These are phyloP conservation scores for Zaprionus capensis DNA, from an alignment of 1,140 invertebrate genomes.

Conservation along the genomic window DNA sequence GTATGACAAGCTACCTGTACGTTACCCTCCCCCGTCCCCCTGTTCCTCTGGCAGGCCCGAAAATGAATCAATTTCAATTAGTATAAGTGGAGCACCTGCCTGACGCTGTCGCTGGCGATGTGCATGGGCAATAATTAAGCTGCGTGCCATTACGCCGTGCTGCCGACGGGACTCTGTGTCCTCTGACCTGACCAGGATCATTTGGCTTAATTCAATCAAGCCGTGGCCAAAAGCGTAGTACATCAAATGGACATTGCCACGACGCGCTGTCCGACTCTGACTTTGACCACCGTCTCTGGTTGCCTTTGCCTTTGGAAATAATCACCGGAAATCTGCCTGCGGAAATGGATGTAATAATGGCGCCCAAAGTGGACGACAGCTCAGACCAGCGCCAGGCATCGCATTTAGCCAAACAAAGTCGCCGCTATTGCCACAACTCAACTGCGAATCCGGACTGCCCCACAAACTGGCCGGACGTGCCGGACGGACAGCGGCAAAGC, in stretches of 20 bases:
- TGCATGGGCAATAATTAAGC: conserved; percentile 59
- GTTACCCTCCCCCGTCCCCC: background rate
- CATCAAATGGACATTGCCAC: conserved; percentile 48
- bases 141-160: conserved; percentile 63
- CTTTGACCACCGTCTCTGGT: conserved; percentile 1
- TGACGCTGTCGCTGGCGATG: background rate
- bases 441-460: conserved; percentile 35
- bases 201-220: conserved; percentile 71
- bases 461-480: conserved; percentile 8
- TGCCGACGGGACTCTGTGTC: background rate
- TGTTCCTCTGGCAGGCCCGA: background rate
- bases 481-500: conserved; percentile 34
- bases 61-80: conserved; percentile 75
- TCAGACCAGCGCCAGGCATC: conserved; percentile 41
- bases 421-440: conserved; percentile 12
- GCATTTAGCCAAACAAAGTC: conserved; percentile 74
- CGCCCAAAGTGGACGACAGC: conserved; percentile 63
- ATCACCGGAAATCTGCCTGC: conserved; percentile 78
- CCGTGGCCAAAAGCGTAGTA: conserved; percentile 9
- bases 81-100: conserved; percentile 60
- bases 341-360: conserved; percentile 78
- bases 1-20: conserved; percentile 12
- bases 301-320: conserved; percentile 55
- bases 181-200: conserved; percentile 55
- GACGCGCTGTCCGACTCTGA: background rate